Percentiles rank a stretch among this genome's conserved stretches.
phyloP scores from a whole-genome alignment of 2,797 vertebrate species.

The Geotria australis region DNA sequence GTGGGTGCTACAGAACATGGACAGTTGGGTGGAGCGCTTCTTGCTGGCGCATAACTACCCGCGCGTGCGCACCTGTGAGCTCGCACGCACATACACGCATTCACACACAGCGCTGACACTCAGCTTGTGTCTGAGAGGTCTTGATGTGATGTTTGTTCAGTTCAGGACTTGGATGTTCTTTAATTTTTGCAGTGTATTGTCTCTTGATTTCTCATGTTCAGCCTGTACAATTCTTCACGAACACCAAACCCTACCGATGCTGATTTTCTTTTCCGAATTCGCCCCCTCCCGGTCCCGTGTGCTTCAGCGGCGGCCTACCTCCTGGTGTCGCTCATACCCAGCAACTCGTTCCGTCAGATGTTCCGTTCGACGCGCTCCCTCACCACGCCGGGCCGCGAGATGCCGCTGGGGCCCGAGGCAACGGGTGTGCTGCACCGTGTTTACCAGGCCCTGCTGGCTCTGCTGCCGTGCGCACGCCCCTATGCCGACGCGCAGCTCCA shows the following conservation, averaged over 20 bases:
- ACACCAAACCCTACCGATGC: background rate
- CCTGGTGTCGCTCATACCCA: constrained; percentile 91
- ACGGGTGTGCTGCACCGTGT: constrained; percentile 91
- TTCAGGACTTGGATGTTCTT: too few species aligned
- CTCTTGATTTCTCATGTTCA: too few species aligned
- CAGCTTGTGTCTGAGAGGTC: too few species aligned
- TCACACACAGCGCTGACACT: too few species aligned
- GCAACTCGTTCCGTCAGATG: constrained; percentile 98
- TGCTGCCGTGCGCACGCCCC: constrained; percentile 74
- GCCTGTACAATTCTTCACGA: too few species aligned
- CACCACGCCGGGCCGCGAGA: constrained; percentile 74
- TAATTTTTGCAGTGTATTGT: too few species aligned
- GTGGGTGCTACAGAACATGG: constrained; percentile 98
- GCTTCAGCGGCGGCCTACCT: constrained; percentile 71
- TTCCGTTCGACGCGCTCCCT: constrained; percentile 85
- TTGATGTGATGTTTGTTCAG: too few species aligned
- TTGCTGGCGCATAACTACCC: constrained; percentile 93
- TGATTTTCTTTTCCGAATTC: too few species aligned
- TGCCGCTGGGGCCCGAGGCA: constrained; percentile 79
- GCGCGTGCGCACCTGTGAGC: constrained; percentile 81
- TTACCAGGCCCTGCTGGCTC: constrained; percentile 71
- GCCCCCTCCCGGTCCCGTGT: too few species aligned
- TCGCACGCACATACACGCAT: background rate
- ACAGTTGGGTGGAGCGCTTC: constrained; percentile 94
- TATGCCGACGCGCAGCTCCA: constrained; percentile 88